A percentile compares a stretch with the other conserved stretches of the same genome.
phyloP scores from a whole-genome alignment of 2,113 vertebrate genomes.

The Protomyctophum bolini region DNA sequence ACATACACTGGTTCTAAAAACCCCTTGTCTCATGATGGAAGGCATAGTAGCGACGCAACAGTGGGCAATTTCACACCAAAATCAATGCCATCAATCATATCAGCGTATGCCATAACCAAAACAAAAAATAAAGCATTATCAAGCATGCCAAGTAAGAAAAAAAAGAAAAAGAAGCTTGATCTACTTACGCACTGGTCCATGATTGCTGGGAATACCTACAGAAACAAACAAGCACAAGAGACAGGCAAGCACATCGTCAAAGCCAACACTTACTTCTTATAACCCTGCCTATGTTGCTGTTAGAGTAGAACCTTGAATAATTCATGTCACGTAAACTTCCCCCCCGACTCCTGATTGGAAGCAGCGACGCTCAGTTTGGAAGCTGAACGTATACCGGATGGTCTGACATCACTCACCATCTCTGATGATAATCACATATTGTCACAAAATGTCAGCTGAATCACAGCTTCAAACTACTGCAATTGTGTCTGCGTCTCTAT shows the following conservation, averaged over 20 bases:
- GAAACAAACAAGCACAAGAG: conserved; percentile 67
- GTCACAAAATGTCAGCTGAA: conserved; percentile 51
- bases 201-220: conserved; percentile 92
- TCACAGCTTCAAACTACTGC: conserved; percentile 15
- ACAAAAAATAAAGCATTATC: conserved; percentile 17
- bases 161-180: conserved; percentile 28
- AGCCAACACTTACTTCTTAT: not conserved
- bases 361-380: conserved; percentile 16
- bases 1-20: conserved; percentile 4
- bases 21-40: too few relatives aligned
- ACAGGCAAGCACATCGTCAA: conserved; percentile 39
- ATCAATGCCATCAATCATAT: conserved; percentile 1
- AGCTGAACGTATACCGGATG: conserved; percentile 1
- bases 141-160: conserved; percentile 47
- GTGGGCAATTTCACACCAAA: conserved; percentile 3
- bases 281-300: not conserved
- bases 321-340: conserved; percentile 11
- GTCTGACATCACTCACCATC: conserved; percentile 21
- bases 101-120: conserved; percentile 22
- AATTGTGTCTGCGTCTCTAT: not conserved
- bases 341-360: conserved; percentile 43
- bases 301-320: conserved; percentile 7
- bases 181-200: conserved; percentile 96
- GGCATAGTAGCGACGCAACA: conserved; percentile 17
- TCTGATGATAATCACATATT: conserved; percentile 67